Base-by-base conservation (phyloP, 2,113 vertebrate genomes). In the Lycaon pictus region DNA sequence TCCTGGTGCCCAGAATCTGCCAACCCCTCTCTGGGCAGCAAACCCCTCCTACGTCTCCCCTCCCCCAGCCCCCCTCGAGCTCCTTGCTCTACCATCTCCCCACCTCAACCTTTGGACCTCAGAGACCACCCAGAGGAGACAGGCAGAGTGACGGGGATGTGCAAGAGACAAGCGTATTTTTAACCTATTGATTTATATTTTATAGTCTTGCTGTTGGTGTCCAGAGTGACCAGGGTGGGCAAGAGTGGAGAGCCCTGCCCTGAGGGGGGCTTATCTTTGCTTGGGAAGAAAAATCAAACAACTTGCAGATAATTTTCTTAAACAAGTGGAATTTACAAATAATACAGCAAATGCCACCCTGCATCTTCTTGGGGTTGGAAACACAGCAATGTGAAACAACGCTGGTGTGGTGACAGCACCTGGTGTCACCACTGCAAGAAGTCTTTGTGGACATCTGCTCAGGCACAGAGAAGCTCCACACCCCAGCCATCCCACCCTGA, bases 321-420 rank as follows among this genome's bases (percentile, higher is more conserved):
- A 94, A 20, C 48, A 72, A 37, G 22, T 67, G 20, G 27, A 19
- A 32, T 48, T 58, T 69, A n/a, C 69, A 56, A 51, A 76, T n/a
- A 51, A 16, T 0, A 16, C 25, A 9, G 77, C n/a, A 12, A 6
- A 2, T 3, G 16, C 23, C 51, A 65, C 17, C 23, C 7, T 17
- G 29, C 8, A 1, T 13, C 32, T 35, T 67, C 29, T 4, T 6
- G 43, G 67, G 81, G 3, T 0, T 69, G 63, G 74, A 83, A 12
- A 29, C 62, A 69, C 69, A 84, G 77, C 27, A 2, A 0, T 0
- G 27, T 11, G 51, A 10, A 2, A 5, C 17, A 8, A 3, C 0
- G 1, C 25, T 3, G n/a, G 7, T 0, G 17, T 5, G 9, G 87
- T 16, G 60, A 53, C 11, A 4, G 48, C 3, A 32, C 55, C 48